phyloP scores from a whole-genome alignment of 2,888 invertebrate species.

The Cerceris ruficornis region DNA sequence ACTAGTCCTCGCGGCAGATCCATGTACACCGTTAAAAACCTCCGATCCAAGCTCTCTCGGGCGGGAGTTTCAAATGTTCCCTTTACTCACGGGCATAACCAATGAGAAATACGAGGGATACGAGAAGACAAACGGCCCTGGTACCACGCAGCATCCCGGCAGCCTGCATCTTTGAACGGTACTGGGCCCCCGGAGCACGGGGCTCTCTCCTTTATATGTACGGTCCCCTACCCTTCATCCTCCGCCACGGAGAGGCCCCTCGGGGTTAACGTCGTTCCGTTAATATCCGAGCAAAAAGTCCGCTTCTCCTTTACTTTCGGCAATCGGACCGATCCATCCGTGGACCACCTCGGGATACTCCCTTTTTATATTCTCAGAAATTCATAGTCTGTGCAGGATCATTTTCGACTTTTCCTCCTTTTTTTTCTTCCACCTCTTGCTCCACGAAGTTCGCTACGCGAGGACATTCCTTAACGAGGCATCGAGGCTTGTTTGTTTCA shows the following conservation, averaged over 20 bases:
- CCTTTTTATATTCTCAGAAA: conserved; percentile 22
- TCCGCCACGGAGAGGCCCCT: conserved; percentile 64
- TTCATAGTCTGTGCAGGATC: neutral
- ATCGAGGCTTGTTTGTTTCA: no score
- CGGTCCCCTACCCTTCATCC: conserved; percentile 64
- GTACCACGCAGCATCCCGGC: conserved; percentile 77
- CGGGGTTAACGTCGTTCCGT: conserved; percentile 72
- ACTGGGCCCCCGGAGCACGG: conserved; percentile 78
- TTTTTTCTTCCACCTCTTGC: neutral
- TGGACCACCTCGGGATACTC: conserved; percentile 17
- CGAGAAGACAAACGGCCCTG: conserved; percentile 70
- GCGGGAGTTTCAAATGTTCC: conserved; percentile 50
- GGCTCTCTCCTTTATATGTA: conserved; percentile 79
- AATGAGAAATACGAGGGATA: conserved; percentile 70
- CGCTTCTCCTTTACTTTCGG: conserved; percentile 60
- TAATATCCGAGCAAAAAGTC: conserved; percentile 62
- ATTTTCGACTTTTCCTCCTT: neutral
- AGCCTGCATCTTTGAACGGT: conserved; percentile 79
- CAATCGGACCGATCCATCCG: conserved; percentile 36
- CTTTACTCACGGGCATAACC: conserved; percentile 75
- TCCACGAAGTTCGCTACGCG: neutral
- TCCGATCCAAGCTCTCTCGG: conserved; percentile 17
- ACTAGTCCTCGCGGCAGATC: conserved; percentile 25
- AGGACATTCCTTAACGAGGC: no score
- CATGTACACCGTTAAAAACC: conserved; percentile 11